phyloP scores from a whole-genome alignment of 2,797 vertebrate genomes.

The Parauchenoglanis punctatus region DNA sequence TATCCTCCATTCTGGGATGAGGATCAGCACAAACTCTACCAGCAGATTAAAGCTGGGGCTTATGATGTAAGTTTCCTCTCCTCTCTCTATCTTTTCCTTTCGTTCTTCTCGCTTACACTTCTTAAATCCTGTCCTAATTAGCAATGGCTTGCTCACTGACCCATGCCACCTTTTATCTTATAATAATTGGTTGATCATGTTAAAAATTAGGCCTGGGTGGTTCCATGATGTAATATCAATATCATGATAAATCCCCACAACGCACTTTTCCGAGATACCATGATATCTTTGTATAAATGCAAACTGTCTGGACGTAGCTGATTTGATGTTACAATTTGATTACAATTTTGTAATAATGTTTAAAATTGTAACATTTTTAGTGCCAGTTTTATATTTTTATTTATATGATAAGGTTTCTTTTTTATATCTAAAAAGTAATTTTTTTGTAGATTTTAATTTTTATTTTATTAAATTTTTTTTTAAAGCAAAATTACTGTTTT shows the following conservation, averaged over 20 bases:
- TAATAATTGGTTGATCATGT: background rate
- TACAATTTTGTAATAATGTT: background rate
- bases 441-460: background rate
- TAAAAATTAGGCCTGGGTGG: background rate
- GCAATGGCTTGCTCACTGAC: background rate
- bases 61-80: conserved; percentile 84
- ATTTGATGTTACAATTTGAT: background rate
- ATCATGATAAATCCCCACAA: background rate
- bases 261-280: background rate
- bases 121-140: background rate
- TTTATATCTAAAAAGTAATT: background rate
- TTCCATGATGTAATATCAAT: background rate
- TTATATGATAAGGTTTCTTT: background rate
- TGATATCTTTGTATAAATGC: background rate
- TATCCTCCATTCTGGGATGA: conserved; percentile 99
- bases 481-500: background rate
- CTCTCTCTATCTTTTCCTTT: background rate
- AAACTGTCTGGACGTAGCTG: background rate
- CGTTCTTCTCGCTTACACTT: background rate
- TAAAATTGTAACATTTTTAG: background rate
- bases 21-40: conserved; percentile 79
- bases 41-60: conserved; percentile 91
- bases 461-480: background rate
- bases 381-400: no score
- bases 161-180: background rate